A percentile compares a stretch with the other conserved stretches of the same genome.
Evolutionary conservation across 2,797 vertebrate species (phyloP).

Genomic region (Sylvilagus floridanus): DNA sequence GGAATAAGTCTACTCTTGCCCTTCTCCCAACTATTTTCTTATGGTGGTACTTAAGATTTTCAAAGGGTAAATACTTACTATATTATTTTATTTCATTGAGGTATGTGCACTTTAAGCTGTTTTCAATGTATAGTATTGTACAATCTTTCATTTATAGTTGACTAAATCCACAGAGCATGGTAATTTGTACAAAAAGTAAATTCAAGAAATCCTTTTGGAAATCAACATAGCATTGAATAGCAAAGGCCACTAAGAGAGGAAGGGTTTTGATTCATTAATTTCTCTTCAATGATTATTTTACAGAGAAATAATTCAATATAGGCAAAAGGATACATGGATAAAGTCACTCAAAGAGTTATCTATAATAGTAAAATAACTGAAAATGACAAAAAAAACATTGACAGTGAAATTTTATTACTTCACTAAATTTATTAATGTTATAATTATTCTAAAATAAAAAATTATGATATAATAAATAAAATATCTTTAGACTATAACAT

Average conservation of each 20-base stretch:
- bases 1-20: background rate
- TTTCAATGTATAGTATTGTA: background rate
- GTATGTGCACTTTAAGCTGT: constrained; percentile 31
- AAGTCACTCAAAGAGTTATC: constrained; percentile 10
- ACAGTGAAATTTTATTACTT: background rate
- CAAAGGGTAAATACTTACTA: background rate
- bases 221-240: constrained; percentile 21
- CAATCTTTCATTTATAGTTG: constrained; percentile 24
- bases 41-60: background rate
- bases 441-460: constrained; percentile 56
- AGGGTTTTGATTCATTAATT: constrained; percentile 41
- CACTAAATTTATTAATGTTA: constrained; percentile 38
- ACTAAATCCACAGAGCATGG: background rate
- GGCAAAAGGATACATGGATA: background rate
- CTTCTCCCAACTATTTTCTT: background rate
- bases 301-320: constrained; percentile 44
- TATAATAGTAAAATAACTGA: constrained; percentile 46
- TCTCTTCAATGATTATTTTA: constrained; percentile 30
- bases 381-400: constrained; percentile 14
- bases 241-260: constrained; percentile 32
- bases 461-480: constrained; percentile 5
- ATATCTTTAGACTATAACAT: background rate
- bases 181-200: constrained; percentile 57
- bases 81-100: constrained; percentile 22
- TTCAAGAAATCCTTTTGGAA: constrained; percentile 52